Conservation (phyloP, 2,113 vertebrate genomes). For the Rhea pennata region DNA sequence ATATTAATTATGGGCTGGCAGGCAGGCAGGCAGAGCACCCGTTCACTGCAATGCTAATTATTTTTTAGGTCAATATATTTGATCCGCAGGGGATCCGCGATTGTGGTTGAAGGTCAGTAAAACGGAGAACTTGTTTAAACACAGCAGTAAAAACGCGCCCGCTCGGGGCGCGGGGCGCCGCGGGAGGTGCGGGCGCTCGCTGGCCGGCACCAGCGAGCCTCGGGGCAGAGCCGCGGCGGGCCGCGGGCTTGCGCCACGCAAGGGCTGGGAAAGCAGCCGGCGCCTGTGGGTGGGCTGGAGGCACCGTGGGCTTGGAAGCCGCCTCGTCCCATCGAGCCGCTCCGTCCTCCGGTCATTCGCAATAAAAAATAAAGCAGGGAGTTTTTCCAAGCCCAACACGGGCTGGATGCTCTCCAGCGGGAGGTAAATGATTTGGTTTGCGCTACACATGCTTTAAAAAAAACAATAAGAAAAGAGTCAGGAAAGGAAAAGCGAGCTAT, state of each 20-base stretch:
- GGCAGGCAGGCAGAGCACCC: background rate
- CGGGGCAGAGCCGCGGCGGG: background rate
- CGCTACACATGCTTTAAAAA: conserved; percentile 46
- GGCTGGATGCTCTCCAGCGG: conserved; percentile 31
- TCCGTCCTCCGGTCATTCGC: conserved; percentile 56
- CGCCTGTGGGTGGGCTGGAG: conserved; percentile 41
- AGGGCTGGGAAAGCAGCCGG: background rate
- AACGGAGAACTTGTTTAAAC: conserved; percentile 16
- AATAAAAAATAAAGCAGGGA: conserved; percentile 46
- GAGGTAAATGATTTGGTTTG: conserved; percentile 38
- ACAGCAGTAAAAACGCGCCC: background rate
- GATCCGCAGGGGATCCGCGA: background rate
- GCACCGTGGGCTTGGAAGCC: background rate
- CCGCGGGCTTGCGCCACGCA: background rate
- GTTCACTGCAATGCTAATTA: conserved; percentile 37
- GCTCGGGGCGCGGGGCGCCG: background rate
- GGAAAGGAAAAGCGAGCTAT: conserved; percentile 15
- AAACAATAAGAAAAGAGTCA: conserved; percentile 9
- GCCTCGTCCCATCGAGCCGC: conserved; percentile 34
- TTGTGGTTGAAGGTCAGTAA: conserved; percentile 4
- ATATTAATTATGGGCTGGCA: conserved; percentile 1
- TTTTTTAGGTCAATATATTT: conserved; percentile 49
- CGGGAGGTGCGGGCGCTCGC: background rate
- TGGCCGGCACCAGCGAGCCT: too few species aligned
- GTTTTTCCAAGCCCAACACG: conserved; percentile 58